Conservation (phyloP, 2,113 vertebrate genomes). For the Triplophysa rosa region DNA sequence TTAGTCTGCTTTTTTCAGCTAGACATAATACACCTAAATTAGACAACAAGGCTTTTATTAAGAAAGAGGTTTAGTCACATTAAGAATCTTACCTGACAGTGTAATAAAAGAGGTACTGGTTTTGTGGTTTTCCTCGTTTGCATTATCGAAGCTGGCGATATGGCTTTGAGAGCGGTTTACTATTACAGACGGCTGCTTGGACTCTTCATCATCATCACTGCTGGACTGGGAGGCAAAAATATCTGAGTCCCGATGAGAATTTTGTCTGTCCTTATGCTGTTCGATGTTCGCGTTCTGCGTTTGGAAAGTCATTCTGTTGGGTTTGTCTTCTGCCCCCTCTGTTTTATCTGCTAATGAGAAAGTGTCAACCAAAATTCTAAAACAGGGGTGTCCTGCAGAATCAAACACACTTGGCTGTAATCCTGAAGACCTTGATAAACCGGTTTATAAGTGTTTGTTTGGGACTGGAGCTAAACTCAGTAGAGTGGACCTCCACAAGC, state of each 20-base stretch:
- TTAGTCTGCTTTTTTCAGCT: background rate
- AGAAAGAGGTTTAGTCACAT: background rate
- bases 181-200: background rate
- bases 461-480: no score
- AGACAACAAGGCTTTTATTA: background rate
- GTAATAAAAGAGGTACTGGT: conserved; percentile 69
- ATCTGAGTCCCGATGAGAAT: conserved; percentile 51
- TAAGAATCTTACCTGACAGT: conserved; percentile 72
- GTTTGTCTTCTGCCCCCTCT: conserved; percentile 25
- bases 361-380: background rate
- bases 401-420: no score
- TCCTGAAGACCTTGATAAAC: no score
- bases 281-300: conserved; percentile 37
- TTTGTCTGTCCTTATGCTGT: conserved; percentile 56
- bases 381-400: no score
- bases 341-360: conserved; percentile 3
- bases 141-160: conserved; percentile 11
- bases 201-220: conserved; percentile 66
- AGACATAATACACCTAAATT: background rate
- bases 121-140: conserved; percentile 38
- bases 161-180: conserved; percentile 54
- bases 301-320: conserved; percentile 22
- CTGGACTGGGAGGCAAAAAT: conserved; percentile 74
- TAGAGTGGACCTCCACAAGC: no score
- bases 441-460: no score